Conservation (phyloP, 2,888 invertebrate genomes). For the Lasioglossum leucozonium region DNA sequence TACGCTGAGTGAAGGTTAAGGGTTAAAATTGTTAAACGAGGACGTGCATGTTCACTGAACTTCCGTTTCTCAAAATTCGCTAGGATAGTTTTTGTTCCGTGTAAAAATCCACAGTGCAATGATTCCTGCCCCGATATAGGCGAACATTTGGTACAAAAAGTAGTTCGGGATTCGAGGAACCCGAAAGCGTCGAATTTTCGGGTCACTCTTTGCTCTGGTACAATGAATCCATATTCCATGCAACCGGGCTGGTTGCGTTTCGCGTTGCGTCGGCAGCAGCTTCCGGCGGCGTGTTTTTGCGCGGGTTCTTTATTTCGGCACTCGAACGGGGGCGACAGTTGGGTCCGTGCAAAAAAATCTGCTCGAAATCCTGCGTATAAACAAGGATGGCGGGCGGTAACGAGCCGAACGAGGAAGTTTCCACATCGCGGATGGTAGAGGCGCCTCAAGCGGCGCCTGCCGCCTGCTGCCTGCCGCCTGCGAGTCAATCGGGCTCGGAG, state of each 20-base stretch:
- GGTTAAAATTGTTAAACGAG: too few relatives aligned
- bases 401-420: slow-evolving; percentile 60
- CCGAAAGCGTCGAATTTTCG: background rate
- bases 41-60: too few relatives aligned
- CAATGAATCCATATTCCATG: background rate
- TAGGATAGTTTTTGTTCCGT: too few relatives aligned
- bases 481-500: slow-evolving; percentile 74
- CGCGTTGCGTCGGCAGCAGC: background rate
- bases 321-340: background rate
- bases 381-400: slow-evolving; percentile 43
- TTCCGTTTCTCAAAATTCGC: too few relatives aligned
- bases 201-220: background rate
- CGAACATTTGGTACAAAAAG: too few relatives aligned
- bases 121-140: too few relatives aligned
- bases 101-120: too few relatives aligned
- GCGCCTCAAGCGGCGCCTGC: slow-evolving; percentile 70
- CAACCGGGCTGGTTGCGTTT: background rate
- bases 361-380: slow-evolving; percentile 41
- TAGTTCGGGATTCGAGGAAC: background rate
- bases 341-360: background rate
- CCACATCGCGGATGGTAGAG: slow-evolving; percentile 64
- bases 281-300: background rate
- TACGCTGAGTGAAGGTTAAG: too few relatives aligned
- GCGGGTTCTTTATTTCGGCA: background rate
- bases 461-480: slow-evolving; percentile 34